Base-by-base conservation (phyloP, 2,797 vertebrate species). In the Cygnus olor region DNA sequence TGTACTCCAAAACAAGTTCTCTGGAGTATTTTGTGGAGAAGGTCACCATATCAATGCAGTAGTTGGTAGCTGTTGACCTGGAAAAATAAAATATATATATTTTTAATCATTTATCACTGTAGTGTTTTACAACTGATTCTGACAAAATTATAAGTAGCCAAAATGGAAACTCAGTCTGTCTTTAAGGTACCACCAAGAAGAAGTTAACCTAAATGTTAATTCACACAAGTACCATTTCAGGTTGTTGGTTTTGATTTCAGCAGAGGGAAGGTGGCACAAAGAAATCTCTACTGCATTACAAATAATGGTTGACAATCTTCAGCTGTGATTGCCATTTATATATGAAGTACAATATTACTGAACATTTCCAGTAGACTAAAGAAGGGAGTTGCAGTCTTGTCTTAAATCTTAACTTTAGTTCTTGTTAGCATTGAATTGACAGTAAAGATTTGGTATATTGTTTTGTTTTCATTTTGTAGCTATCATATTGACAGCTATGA, bases 161-260 rank as follows among this genome's bases (percentile, higher is more conserved):
- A 83, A 71, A 65, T 57, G 9, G 27, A 19, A 86, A 49, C 57
- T 77, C 78, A 79, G 20, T 60, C 70, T 84, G 0, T 40, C 42
- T 82, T 77, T 17, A 44, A 82, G 73, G 24, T 66, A 32, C 60
- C 36, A 38, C 40, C 83, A 69, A 36, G 36, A 88, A 85, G 44
- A 86, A 90, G 53, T 85, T 13, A 88, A 80, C 76, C 82, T 6
- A 74, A 93, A 74, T 78, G 40, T 86, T 95, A 68, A 78, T 76
- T 58, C 64, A 65, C 57, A 90, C 18, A 64, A 86, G 63, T 84
- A 45, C 28, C 80, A 57, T 89, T 89, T 91, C 22, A 90, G 61
- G 24, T 28, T 3, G 0, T 60, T 81, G 28, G 78, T 89, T 54
- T 82, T 63, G 61, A 61, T 83, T 76, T 51, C 61, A 79, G 58